phyloP scores from a whole-genome alignment of 2,888 invertebrate genomes.

The Crematogaster levior region DNA sequence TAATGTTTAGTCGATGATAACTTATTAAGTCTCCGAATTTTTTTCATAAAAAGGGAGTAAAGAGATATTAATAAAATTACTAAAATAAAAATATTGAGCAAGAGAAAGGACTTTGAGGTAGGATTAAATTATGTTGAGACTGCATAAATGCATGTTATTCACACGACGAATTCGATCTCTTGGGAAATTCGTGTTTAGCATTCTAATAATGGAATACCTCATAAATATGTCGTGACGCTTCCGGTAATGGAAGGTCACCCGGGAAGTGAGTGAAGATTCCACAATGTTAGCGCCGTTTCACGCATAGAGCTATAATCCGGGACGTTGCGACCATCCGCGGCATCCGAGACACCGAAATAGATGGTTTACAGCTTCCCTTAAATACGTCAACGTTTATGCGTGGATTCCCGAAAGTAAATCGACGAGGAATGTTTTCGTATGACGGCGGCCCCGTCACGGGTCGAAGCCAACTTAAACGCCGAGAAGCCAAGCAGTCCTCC shows the following conservation, averaged over 20 bases:
- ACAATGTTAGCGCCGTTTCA: slow-evolving; percentile 39
- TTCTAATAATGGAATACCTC: slow-evolving; percentile 28
- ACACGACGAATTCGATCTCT: background rate
- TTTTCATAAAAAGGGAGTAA: background rate
- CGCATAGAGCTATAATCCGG: slow-evolving; percentile 59
- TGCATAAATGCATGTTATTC: slow-evolving; percentile 11
- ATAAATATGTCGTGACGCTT: slow-evolving; percentile 43
- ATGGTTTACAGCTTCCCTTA: slow-evolving; percentile 85
- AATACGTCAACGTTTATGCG: slow-evolving; percentile 85
- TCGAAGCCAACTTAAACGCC: slow-evolving; percentile 81
- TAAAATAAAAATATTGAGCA: background rate
- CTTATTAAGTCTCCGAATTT: background rate
- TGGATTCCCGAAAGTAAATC: slow-evolving; percentile 85
- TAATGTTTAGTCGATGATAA: background rate
- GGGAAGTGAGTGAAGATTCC: slow-evolving; percentile 46
- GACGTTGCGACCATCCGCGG: slow-evolving; percentile 67
- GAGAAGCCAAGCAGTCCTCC: slow-evolving; percentile 57
- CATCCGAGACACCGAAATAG: slow-evolving; percentile 81
- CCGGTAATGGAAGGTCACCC: slow-evolving; percentile 53
- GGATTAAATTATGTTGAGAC: background rate
- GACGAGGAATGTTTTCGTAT: slow-evolving; percentile 84
- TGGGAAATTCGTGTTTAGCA: background rate
- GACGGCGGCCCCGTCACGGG: slow-evolving; percentile 79
- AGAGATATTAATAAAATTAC: background rate
- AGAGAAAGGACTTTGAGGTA: background rate